Evolutionary conservation across 2,113 vertebrate genomes (phyloP).

Genomic region (Gambusia affinis): DNA sequence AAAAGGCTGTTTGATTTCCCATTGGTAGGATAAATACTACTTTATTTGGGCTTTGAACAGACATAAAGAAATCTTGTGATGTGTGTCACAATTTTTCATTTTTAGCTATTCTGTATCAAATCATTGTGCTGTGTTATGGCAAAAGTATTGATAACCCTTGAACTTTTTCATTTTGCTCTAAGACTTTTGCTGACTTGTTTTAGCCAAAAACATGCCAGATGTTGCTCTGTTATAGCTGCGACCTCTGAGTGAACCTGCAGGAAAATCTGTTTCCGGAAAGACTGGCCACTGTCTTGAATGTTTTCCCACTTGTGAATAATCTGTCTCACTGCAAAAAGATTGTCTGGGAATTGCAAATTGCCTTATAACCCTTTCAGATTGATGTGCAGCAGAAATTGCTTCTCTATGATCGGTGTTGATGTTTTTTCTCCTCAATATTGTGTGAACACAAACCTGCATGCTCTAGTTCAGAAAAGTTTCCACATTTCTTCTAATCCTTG

Average conservation of each 20-base stretch:
- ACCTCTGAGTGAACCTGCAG: not conserved
- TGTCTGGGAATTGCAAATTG: not conserved
- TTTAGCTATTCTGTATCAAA: too few species aligned
- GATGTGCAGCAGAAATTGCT: not conserved
- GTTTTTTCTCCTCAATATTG: not conserved
- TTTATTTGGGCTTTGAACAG: too few species aligned
- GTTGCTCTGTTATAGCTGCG: not conserved
- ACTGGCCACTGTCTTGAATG: not conserved
- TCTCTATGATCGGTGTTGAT: not conserved
- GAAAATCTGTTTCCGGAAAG: not conserved
- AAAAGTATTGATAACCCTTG: not conserved
- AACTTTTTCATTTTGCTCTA: not conserved
- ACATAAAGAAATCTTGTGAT: too few species aligned
- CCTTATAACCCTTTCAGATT: conserved; percentile 1
- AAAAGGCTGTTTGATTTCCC: too few species aligned
- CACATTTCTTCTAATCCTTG: not conserved
- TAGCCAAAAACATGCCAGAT: not conserved
- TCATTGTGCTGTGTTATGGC: too few species aligned
- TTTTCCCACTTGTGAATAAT: not conserved
- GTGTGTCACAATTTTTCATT: too few species aligned
- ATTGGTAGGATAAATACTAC: too few species aligned
- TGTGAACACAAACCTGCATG: not conserved
- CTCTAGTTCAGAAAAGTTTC: not conserved
- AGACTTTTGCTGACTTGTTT: not conserved
- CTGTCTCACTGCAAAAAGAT: conserved; percentile 1